Percentiles rank a stretch among this genome's conserved stretches.
These are phyloP conservation scores for Drosophila buzzatii DNA, from an alignment of 2,888 invertebrate species.

Conservation along the genomic window DNA sequence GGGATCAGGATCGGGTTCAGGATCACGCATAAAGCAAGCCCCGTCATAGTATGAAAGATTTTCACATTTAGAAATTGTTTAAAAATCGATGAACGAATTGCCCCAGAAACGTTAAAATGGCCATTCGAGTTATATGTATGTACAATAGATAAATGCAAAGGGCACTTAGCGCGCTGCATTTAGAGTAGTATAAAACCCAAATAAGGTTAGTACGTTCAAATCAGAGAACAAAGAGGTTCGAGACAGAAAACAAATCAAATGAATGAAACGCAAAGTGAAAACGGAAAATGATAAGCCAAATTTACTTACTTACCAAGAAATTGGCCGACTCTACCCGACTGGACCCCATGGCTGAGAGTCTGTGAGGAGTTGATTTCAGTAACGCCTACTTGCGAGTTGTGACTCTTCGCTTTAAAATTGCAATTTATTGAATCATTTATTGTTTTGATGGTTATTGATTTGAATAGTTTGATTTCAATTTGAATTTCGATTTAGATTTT, in stretches of 20 bases:
- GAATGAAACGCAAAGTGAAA: conserved; percentile 44
- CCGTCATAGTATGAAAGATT: conserved; percentile 34
- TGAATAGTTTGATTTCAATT: neutral
- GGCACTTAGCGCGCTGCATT: conserved; percentile 50
- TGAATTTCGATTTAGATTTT: neutral
- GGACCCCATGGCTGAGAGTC: conserved; percentile 35
- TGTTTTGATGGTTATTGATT: conserved; percentile 45
- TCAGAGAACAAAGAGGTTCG: conserved; percentile 43
- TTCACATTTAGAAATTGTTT: conserved; percentile 53
- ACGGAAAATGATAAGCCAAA: conserved; percentile 32
- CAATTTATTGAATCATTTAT: conserved; percentile 63
- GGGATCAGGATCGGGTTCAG: conserved; percentile 39
- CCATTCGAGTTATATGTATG: conserved; percentile 43
- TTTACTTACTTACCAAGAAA: conserved; percentile 62
- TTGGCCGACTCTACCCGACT: conserved; percentile 29
- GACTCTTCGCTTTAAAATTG: conserved; percentile 82
- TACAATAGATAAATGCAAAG: conserved; percentile 65
- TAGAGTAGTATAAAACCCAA: conserved; percentile 24
- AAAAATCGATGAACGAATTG: conserved; percentile 40
- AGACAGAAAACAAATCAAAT: conserved; percentile 35
- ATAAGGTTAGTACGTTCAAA: conserved; percentile 27
- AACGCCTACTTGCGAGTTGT: conserved; percentile 79
- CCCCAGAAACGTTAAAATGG: conserved; percentile 39
- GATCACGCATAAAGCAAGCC: conserved; percentile 62
- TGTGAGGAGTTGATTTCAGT: conserved; percentile 67